These are phyloP conservation scores for Ceyx cyanopectus DNA, from an alignment of 2,113 vertebrate species.

Conservation along the genomic window DNA sequence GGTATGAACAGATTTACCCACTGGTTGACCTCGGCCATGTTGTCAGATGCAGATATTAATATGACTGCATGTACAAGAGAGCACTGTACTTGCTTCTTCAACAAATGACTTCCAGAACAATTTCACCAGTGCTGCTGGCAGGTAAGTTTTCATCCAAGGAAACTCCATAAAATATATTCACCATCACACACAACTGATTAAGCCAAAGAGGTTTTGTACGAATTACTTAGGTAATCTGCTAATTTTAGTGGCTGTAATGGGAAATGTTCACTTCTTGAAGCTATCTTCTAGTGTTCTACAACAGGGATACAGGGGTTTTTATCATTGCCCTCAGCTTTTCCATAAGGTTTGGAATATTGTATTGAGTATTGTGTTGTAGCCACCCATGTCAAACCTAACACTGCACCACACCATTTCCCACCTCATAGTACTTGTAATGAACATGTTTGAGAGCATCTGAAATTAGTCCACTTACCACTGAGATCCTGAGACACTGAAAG, in stretches of 20 bases:
- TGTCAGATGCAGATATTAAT: not conserved
- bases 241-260: not conserved
- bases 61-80: not conserved
- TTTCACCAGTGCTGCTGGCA: not conserved
- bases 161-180: not conserved
- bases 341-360: not conserved
- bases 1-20: not conserved
- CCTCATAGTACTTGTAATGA: not conserved
- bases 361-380: not conserved
- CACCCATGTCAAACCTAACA: not conserved
- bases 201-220: not conserved
- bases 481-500: not conserved
- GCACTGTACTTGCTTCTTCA: not conserved
- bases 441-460: not conserved
- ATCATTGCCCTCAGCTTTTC: not conserved
- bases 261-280: not conserved
- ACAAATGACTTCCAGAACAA: not conserved
- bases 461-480: not conserved
- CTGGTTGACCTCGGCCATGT: not conserved
- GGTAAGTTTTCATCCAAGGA: not conserved
- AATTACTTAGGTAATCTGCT: not conserved
- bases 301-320: not conserved
- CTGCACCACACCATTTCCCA: not conserved
- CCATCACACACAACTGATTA: not conserved
- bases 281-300: not conserved